Conservation (phyloP, 2,113 vertebrate species). For the Pseudorasbora parva region DNA sequence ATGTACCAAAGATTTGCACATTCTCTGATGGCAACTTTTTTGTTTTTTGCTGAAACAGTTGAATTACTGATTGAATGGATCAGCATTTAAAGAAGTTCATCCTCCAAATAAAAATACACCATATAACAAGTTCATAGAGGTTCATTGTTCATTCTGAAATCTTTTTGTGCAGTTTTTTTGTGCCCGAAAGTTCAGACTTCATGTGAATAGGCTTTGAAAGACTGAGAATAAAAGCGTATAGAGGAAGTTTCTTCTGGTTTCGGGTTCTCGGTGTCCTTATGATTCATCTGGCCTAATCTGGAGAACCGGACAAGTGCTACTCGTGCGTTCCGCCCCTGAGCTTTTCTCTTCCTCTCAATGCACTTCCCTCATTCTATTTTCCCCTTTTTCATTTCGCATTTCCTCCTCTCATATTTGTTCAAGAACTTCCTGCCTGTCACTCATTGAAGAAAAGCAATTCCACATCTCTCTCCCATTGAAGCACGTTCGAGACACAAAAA, state of each 20-base stretch:
- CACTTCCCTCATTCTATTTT: slow-evolving; percentile 27
- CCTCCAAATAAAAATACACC: not conserved
- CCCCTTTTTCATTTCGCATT: slow-evolving; percentile 3
- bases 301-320: slow-evolving; percentile 41
- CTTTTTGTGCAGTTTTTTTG: not conserved
- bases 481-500: slow-evolving; percentile 18
- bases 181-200: not conserved
- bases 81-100: not conserved
- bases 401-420: slow-evolving; percentile 50
- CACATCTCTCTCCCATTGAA: slow-evolving; percentile 50
- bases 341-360: slow-evolving; percentile 30
- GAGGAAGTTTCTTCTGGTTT: slow-evolving; percentile 8
- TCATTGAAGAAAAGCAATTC: slow-evolving; percentile 54
- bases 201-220: slow-evolving; percentile 14
- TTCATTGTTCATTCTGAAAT: not conserved
- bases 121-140: not conserved
- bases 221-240: not conserved
- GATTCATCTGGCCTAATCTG: slow-evolving; percentile 39
- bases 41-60: not conserved
- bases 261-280: slow-evolving; percentile 1
- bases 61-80: not conserved
- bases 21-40: not conserved
- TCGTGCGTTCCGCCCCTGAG: slow-evolving; percentile 17
- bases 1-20: not conserved
- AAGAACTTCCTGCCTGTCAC: slow-evolving; percentile 52